A percentile compares a stretch with the other conserved stretches of the same genome.
These are phyloP conservation scores for Ophiothrix spiculata DNA, from an alignment of 35 echinoderm and acorn worm genomes.

Conservation along the genomic window DNA sequence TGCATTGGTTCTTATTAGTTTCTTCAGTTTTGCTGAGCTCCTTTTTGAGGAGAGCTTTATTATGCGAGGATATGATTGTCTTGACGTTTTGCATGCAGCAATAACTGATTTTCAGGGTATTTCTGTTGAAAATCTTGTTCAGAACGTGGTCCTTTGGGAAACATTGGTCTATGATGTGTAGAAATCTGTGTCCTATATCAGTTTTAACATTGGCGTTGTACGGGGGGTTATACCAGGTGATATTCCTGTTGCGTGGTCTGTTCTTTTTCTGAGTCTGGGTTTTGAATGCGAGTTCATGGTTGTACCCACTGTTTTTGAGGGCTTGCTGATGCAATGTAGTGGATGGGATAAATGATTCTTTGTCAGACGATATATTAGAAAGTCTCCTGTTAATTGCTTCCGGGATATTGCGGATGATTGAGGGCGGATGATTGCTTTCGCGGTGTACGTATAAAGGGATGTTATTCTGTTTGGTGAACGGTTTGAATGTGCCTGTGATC, in stretches of 20 bases:
- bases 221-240: constrained; percentile 56
- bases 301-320: constrained; percentile 5
- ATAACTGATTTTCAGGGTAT: too few relatives aligned
- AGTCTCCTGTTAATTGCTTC: constrained; percentile 1
- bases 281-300: too few relatives aligned
- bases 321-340: constrained; percentile 6
- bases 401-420: not conserved
- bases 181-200: constrained; percentile 31
- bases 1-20: too few relatives aligned
- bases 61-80: too few relatives aligned
- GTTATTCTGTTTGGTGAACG: not conserved
- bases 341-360: constrained; percentile 18
- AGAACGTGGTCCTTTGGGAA: constrained; percentile 14
- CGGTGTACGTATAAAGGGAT: not conserved
- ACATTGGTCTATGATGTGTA: constrained; percentile 3
- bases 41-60: too few relatives aligned
- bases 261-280: too few relatives aligned
- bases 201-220: constrained; percentile 22
- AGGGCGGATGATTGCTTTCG: constrained; percentile 2
- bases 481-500: not conserved
- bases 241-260: not conserved
- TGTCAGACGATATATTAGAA: not conserved
- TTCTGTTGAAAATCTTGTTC: constrained; percentile 16
- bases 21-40: too few relatives aligned
- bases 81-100: too few relatives aligned